A percentile compares a stretch with the other conserved stretches of the same genome.
Evolutionary conservation across 2,113 vertebrate genomes (phyloP).

Genomic region (Glaucomys volans): DNA sequence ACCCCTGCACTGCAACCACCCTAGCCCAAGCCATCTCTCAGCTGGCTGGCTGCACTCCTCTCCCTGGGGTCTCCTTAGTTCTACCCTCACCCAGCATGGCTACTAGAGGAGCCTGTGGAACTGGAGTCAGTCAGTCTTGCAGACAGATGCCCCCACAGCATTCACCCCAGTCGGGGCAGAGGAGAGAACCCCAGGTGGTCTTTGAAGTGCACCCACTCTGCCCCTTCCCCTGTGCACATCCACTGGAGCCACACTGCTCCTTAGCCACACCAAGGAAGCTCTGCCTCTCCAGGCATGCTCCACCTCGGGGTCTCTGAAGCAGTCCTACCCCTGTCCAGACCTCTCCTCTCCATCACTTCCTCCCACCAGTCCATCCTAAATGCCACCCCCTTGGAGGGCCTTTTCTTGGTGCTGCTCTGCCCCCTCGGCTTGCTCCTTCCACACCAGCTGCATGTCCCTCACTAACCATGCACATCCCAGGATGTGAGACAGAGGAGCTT

Average conservation of each 20-base stretch:
- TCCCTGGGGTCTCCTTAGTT: not conserved
- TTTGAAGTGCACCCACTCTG: not conserved
- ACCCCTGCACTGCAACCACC: fast-evolving
- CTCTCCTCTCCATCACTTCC: not conserved
- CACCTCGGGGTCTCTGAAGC: not conserved
- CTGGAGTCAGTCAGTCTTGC: not conserved
- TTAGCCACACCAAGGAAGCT: fast-evolving
- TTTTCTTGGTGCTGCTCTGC: not conserved
- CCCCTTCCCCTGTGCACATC: not conserved
- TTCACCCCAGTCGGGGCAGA: not conserved
- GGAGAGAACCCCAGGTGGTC: not conserved
- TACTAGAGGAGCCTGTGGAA: not conserved
- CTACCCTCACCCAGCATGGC: not conserved
- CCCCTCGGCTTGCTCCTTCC: too few species aligned
- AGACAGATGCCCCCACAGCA: fast-evolving
- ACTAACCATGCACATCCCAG: fast-evolving
- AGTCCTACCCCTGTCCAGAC: not conserved
- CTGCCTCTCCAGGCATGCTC: not conserved
- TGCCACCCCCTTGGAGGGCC: not conserved
- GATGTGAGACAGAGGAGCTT: not conserved
- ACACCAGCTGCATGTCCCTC: not conserved
- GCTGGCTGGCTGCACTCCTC: not conserved
- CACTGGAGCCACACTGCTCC: not conserved
- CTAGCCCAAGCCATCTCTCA: not conserved
- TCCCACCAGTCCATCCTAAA: not conserved